Base-by-base conservation (phyloP, 2,888 invertebrate genomes). In the Drosophila histrio region DNA sequence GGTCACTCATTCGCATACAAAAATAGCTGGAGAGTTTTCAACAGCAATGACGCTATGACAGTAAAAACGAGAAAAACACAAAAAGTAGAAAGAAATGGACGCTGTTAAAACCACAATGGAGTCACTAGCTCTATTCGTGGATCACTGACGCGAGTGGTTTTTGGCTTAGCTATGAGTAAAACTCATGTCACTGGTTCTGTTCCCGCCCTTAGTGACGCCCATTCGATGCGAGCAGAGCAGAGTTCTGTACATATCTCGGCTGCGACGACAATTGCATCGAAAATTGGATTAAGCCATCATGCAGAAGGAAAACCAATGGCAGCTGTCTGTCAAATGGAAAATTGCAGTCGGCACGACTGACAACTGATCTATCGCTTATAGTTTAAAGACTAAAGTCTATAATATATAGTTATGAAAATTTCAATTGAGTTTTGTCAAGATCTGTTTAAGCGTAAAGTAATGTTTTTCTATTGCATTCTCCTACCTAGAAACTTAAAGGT, bases 241-340 rank as follows among this genome's bases (percentile, higher is more conserved):
- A 43, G 26, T 26, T 2, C n/a, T 8, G 62, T 43, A 32, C 70
- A 84, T 64, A 56, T 74, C 72, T 77, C 62, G 58, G 78, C 53
- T 41, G 62, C 66, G 85, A 87, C 65, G 81, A 87, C 87, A 87
- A 87, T 82, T 85, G 86, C 86, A 87, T 72, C 58, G 79, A 61
- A 82, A 82, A 87, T 82, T 81, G 87, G 87, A 87, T 82, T 68
- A 85, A 82, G 69, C 66, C 72, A 77, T 73, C 82, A 66, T 63
- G 67, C 59, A 44, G 60, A 43, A 50, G 54, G 64, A 56, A 72
- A 67, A 66, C 69, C 67, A 86, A 50, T 64, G 86, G 63, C 83
- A 82, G 72, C 53, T 76, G 76, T 60, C 77, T 32, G 44, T 11
- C 43, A 64, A 75, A 38, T 34, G n/a, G 26, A 13, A 36, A 24